Evolutionary conservation across 2,888 invertebrate genomes (phyloP).

Genomic region (Caenorhabditis zanzibari): DNA sequence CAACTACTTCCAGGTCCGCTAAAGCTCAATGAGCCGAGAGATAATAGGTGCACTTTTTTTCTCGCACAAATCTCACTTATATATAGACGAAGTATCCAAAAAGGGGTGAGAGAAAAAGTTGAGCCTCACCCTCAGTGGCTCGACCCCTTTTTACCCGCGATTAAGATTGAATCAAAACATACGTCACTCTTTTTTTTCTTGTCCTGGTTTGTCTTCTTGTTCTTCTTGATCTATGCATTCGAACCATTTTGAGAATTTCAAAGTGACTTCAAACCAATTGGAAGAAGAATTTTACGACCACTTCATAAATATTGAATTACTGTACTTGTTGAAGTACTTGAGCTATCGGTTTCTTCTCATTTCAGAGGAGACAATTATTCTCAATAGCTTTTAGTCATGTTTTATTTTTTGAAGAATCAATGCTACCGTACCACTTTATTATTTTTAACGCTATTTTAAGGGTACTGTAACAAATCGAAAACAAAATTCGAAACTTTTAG

Average conservation of each 20-base stretch:
- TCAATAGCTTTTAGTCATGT: no score
- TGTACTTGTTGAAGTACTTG: slow-evolving; percentile 30
- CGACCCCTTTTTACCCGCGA: slow-evolving; percentile 43
- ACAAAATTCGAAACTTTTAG: no score
- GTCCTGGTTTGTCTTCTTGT: slow-evolving; percentile 4
- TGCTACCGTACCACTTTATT: no score
- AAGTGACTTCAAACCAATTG: slow-evolving; percentile 8
- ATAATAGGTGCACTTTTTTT: slow-evolving; percentile 64
- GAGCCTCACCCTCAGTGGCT: slow-evolving; percentile 22
- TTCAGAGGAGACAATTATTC: neutral
- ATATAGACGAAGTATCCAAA: slow-evolving; percentile 28
- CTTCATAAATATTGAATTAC: slow-evolving; percentile 55
- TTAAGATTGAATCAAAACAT: slow-evolving; percentile 58
- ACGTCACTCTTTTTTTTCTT: slow-evolving; percentile 42
- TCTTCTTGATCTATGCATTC: neutral
- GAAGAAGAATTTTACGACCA: slow-evolving; percentile 33
- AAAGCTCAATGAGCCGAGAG: slow-evolving; percentile 54
- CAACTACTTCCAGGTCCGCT: neutral
- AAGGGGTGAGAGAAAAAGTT: slow-evolving; percentile 31
- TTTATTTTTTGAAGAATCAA: no score
- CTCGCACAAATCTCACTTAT: neutral
- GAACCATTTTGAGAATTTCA: slow-evolving; percentile 23
- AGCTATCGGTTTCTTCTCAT: neutral
- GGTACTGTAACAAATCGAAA: no score
- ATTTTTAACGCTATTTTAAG: no score